Evolutionary conservation across 2,797 vertebrate genomes (phyloP).

Genomic region (Gadopsis marmoratus): DNA sequence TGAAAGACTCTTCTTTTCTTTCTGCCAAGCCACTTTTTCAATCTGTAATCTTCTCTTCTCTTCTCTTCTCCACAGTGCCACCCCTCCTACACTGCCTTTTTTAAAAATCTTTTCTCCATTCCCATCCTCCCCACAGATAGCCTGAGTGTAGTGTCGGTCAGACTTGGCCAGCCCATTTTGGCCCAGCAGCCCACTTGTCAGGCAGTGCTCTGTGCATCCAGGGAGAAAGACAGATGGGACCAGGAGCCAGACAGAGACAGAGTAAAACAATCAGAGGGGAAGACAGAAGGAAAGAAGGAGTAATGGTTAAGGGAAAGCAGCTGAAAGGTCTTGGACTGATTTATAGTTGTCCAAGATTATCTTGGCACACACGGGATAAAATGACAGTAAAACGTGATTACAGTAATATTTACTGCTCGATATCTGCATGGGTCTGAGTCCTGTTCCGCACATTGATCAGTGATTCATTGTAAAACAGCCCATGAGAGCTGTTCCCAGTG

Average conservation of each 20-base stretch:
- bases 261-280: constrained; percentile 20
- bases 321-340: constrained; percentile 7
- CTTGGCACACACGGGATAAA: constrained; percentile 1
- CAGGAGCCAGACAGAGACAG: constrained; percentile 35
- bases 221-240: constrained; percentile 52
- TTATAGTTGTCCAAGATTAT: constrained; percentile 5
- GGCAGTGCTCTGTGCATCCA: constrained; percentile 32
- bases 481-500: constrained; percentile 14
- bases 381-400: constrained; percentile 2
- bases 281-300: constrained; percentile 4
- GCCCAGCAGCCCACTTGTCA: constrained; percentile 38
- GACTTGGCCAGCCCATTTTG: constrained; percentile 22
- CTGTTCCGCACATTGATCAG: background rate
- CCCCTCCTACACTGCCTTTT: background rate
- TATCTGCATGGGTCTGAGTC: constrained; percentile 7
- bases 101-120: background rate
- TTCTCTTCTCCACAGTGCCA: background rate
- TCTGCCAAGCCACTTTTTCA: background rate
- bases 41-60: background rate
- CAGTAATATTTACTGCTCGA: background rate
- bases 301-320: constrained; percentile 5
- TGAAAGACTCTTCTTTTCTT: constrained; percentile 12
- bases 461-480: constrained; percentile 20
- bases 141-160: constrained; percentile 34
- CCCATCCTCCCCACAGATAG: constrained; percentile 11